Base-by-base conservation (phyloP, 2,113 vertebrate species). In the Herpetotheres cachinnans region DNA sequence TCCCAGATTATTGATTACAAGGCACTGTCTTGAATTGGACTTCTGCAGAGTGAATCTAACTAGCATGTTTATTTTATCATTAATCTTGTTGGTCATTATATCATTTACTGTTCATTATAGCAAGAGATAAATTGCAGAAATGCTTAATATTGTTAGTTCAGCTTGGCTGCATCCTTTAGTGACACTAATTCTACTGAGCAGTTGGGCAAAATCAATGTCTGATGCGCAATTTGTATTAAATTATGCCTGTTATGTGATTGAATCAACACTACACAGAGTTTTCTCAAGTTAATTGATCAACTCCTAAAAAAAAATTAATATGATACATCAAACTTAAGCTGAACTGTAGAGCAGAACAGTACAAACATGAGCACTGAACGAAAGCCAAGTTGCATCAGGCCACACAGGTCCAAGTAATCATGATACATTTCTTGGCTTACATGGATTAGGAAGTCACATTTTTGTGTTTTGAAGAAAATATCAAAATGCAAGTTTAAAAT, bases 221-320 rank as follows among this genome's bases (percentile, higher is more conserved):
- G 96, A 97, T 98, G 94, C 19, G 50, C 44, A 47, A 97, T 98
- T 98, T 98, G 73, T 97, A 98, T 98, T 98, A 98, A 98, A 98
- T 98, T 98, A 98, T 44, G 54, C 97, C 98, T 98, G 95, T 97
- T 98, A 95, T 96, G 89, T 97, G 96, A 98, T 96, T 97, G 94
- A 98, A 97, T 97, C 96, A 97, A 97, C 96, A 97, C 83, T 96
- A 82, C 89, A 95, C 88, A 95, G 82, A 97, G 80, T 98, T 98
- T 98, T 98, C 96, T 98, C 79, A 84, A 98, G 96, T 97, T 98
- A 98, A 98, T 98, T 98, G 97, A 98, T 98, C 96, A 96, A 96
- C 79, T 98, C 78, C 92, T 98, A 90, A 89, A 95, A 96, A 98
- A 97, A 97, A 98, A 98, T 98, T 97, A 97, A 97, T 93, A 93